phyloP scores from a whole-genome alignment of 2,888 invertebrate species.

The Anagyrus pseudococci region DNA sequence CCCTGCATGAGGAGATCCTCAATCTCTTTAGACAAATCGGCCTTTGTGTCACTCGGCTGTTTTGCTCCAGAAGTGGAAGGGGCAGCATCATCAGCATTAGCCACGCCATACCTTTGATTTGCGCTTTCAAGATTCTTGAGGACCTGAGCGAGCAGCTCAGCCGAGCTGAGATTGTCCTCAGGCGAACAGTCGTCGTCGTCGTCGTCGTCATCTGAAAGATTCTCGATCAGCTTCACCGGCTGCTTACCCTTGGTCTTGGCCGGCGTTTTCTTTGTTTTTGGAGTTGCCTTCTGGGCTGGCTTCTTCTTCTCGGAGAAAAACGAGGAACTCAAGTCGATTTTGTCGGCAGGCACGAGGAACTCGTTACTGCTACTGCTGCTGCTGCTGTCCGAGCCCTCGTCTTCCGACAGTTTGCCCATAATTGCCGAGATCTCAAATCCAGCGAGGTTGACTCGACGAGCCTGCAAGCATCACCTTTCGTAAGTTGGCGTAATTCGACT shows the following conservation, averaged over 20 bases:
- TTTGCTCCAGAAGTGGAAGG: background rate
- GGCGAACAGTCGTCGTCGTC: conserved; percentile 78
- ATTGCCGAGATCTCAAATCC: too few species aligned
- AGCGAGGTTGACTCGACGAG: too few species aligned
- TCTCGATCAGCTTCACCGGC: too few species aligned
- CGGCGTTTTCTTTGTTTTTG: background rate
- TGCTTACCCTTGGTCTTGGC: too few species aligned
- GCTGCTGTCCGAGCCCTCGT: conserved; percentile 62
- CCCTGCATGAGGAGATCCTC: conserved; percentile 51
- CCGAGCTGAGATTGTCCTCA: conserved; percentile 65
- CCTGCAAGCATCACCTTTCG: too few species aligned
- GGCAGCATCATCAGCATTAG: background rate
- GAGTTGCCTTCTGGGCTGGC: conserved; percentile 51
- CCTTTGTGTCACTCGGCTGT: background rate
- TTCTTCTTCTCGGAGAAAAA: conserved; percentile 60
- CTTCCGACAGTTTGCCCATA: conserved; percentile 48
- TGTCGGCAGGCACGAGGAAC: conserved; percentile 65
- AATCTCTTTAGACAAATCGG: conserved; percentile 48
- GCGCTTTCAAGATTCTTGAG: conserved; percentile 52
- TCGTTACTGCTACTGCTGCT: conserved; percentile 64
- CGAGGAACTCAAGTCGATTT: conserved; percentile 66
- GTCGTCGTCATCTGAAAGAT: conserved; percentile 51
- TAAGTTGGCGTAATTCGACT: too few species aligned
- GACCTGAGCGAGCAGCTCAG: conserved; percentile 52
- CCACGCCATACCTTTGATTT: conserved; percentile 14